Conservation (phyloP, 2,888 invertebrate genomes). For the Hyposoter didymator region DNA sequence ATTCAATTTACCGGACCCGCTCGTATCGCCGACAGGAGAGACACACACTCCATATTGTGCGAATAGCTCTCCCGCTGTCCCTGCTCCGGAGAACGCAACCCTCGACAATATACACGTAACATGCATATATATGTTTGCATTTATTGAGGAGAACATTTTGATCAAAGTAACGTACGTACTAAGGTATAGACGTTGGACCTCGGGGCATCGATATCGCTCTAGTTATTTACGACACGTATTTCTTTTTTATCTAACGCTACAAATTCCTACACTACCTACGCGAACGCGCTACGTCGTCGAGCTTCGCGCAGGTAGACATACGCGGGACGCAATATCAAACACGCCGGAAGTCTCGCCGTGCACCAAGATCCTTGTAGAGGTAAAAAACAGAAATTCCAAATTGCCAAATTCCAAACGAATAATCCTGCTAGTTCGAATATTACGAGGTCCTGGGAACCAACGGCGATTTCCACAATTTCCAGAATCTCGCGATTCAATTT, state of each 20-base stretch:
- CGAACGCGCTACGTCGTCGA: conserved; percentile 51
- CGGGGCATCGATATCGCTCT: conserved; percentile 69
- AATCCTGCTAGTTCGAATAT: neutral
- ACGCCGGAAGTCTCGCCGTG: conserved; percentile 54
- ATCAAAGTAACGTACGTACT: conserved; percentile 61
- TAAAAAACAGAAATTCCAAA: neutral
- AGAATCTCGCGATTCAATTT: too few relatives aligned
- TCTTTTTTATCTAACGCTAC: conserved; percentile 68
- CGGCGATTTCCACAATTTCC: too few relatives aligned
- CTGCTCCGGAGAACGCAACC: neutral
- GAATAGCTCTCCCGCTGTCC: conserved; percentile 6
- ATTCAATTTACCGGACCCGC: conserved; percentile 69
- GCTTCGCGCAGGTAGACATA: conserved; percentile 51
- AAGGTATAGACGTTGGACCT: conserved; percentile 49
- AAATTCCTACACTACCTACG: conserved; percentile 69
- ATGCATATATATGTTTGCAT: neutral
- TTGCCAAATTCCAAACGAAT: neutral
- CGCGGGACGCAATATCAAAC: conserved; percentile 42
- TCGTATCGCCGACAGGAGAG: conserved; percentile 54
- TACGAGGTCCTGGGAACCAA: neutral
- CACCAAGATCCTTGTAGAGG: neutral
- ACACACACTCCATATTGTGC: conserved; percentile 34
- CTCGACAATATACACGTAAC: conserved; percentile 13
- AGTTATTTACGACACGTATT: conserved; percentile 68
- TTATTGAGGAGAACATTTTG: conserved; percentile 45